Evolutionary conservation across 2,113 vertebrate species (phyloP).

Genomic region (Procapra przewalskii): DNA sequence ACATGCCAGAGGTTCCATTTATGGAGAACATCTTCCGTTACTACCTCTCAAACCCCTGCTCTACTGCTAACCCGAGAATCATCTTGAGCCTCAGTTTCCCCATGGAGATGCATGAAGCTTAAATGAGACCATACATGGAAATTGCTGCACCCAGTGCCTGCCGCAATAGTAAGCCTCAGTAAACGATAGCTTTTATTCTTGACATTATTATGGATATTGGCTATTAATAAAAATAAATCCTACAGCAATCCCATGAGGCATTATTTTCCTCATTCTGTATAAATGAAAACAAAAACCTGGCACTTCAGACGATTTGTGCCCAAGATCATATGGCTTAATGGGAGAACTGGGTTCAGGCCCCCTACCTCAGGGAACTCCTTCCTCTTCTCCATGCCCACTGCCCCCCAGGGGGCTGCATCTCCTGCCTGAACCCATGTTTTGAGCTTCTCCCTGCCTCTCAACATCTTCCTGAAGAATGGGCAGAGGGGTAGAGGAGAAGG

Average conservation of each 20-base stretch:
- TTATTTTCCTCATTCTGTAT: neutral
- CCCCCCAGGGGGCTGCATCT: neutral
- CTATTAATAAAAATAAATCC: neutral
- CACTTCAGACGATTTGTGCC: neutral
- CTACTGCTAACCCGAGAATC: rapidly evolving
- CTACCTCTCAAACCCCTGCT: neutral
- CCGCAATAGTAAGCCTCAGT: neutral
- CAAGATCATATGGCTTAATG: neutral
- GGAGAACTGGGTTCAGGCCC: neutral
- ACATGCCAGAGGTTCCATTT: rapidly evolving
- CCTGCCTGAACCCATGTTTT: neutral
- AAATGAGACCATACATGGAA: neutral
- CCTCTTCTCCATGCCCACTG: neutral
- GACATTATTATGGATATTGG: neutral
- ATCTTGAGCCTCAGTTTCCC: neutral
- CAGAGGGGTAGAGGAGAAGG: neutral
- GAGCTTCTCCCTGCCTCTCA: neutral
- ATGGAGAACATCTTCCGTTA: rapidly evolving
- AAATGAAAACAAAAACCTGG: neutral
- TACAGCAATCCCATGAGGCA: neutral
- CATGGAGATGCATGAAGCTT: neutral
- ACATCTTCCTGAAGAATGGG: neutral
- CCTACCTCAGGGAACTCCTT: neutral
- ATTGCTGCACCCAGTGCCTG: neutral
- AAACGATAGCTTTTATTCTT: neutral